Base-by-base conservation (phyloP, 2,113 vertebrate genomes). In the Bostrychus sinensis region DNA sequence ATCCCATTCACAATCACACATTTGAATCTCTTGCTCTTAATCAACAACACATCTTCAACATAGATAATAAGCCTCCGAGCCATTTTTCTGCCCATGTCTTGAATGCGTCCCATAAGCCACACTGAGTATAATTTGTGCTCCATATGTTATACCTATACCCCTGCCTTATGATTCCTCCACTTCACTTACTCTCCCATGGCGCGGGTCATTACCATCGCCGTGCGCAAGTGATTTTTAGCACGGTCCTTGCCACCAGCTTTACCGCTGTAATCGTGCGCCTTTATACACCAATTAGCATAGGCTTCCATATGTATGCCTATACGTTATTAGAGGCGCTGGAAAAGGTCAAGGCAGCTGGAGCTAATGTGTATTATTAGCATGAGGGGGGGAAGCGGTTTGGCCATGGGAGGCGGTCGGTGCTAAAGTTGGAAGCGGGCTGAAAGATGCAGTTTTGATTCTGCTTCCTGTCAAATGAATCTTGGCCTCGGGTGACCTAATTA, bases 401-500 rank as follows among this genome's bases (percentile, higher is more conserved):
- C 43, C 14, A 10, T 16, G 4, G 16, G 11, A 20, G 20, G 4
- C 1, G 23, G 32, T 10, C 10, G 10, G 6, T 23, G 60, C 17
- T 36, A 62, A 50, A 34, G 66, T 42, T 13, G 43, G 72, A 36
- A 37, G 66, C 38, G 2, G 17, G 56, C 48, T 71, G 66, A 77
- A 62, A 51, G 62, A 85, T 78, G 68, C 51, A 0, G 43, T 77
- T 84, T 80, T 65, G 65, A 85, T 70, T 85, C 66, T 42, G 68
- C 56, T 81, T 67, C 73, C 61, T 76, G 72, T 88, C 85, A 78
- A 79, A 86, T 87, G 68, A 85, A 82, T 80, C 67, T 60, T 75
- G 66, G 80, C 83, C 86, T 84, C 72, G 54, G 69, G 79, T 85
- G 86, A 88, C 82, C 85, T 84, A 86, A 90, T 90, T 89, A 89